These are phyloP conservation scores for Campoplex nolae DNA, from an alignment of 2,888 invertebrate species.

Conservation along the genomic window DNA sequence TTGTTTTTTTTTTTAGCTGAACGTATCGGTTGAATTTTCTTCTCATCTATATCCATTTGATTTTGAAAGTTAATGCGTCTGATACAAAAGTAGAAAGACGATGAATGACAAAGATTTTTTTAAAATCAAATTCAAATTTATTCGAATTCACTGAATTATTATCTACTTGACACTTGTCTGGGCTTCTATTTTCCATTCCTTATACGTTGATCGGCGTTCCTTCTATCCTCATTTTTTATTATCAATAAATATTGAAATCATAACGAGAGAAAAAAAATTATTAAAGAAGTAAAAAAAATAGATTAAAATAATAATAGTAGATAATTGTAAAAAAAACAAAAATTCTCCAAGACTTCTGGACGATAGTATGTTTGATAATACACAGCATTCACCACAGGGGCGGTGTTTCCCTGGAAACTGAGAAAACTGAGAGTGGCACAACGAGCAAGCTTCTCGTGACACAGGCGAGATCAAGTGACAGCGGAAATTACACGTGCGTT, in stretches of 20 bases:
- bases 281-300: not conserved
- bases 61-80: not conserved
- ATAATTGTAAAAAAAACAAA: slow-evolving; percentile 1
- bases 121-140: too few species aligned
- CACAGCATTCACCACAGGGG: slow-evolving; percentile 88
- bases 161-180: too few species aligned
- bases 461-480: slow-evolving; percentile 93
- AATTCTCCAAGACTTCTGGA: slow-evolving; percentile 51
- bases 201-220: not conserved
- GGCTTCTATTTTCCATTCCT: not conserved
- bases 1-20: not conserved
- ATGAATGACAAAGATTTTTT: too few species aligned
- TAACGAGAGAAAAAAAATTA: not conserved
- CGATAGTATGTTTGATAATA: slow-evolving; percentile 82
- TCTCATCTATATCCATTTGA: not conserved
- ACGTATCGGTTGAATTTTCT: not conserved
- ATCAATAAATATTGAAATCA: not conserved
- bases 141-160: too few species aligned
- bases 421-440: slow-evolving; percentile 93
- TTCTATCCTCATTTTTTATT: not conserved
- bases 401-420: slow-evolving; percentile 94
- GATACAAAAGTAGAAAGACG: not conserved
- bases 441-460: slow-evolving; percentile 93
- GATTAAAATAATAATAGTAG: not conserved
- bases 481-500: slow-evolving; percentile 96